Evolutionary conservation across 2,888 invertebrate species (phyloP), one percentile per base, ranked within the genome.

Genomic region (Pseudanteris insignis): DNA sequence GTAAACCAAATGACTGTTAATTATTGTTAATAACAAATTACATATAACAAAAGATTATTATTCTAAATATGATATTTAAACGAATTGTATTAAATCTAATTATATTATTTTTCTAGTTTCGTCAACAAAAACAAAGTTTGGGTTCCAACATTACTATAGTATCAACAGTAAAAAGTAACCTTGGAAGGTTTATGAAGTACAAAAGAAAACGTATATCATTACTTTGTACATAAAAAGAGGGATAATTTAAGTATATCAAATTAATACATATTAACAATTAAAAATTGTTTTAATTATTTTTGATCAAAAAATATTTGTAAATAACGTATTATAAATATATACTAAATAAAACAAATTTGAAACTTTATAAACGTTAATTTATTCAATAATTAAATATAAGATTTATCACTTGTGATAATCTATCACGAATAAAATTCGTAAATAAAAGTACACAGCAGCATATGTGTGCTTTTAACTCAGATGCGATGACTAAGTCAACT

Each of bases 181-280:
- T 91, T 63, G 82, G 85, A 2, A 84, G 89, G 67, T 91, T 91
- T 77, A 86, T 89, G 53, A 86, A 86, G 68, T 91, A 91, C 76
- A 89, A 88, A 75, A 83, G 76, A 61, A 78, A 78, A 50, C 81
- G 83, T 69, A 64, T 83, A 58, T 65, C 38, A 21, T 64, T 65
- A 46, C 36, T 70, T 1, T 21, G 28, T 21, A 4, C 24, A 8
- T 32, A n/a, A 32, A 12, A 5, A 21, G 3, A 5, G 21, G 21
- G n/a, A n/a, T n/a, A n/a, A n/a, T n/a, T n/a, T n/a, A n/a, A n/a
- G n/a, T n/a, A n/a, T n/a, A 5, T 21, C 21, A 21, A 21, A 7
- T 21, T 21, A 21, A 21, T 21, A 21, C 21, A 7, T 21, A 21
- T 21, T n/a, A n/a, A n/a, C n/a, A n/a, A n/a, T n/a, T n/a, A n/a